Conservation (phyloP, 1,140 invertebrate species). For the Zaprionus lachaisei region DNA sequence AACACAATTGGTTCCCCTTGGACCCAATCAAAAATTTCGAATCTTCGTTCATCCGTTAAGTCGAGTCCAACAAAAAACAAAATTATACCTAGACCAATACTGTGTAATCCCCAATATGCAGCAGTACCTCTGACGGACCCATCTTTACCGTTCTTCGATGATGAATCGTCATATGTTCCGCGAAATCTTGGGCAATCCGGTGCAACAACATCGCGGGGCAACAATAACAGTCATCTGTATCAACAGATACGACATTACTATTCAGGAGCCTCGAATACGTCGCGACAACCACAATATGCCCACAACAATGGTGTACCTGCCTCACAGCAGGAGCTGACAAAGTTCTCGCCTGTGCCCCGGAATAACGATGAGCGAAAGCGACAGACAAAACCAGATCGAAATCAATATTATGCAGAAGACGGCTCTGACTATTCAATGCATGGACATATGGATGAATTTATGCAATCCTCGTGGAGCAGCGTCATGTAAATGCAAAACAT, state of each 20-base stretch:
- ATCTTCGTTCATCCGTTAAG: slow-evolving; percentile 21
- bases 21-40: slow-evolving; percentile 34
- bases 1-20: slow-evolving; percentile 31
- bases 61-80: slow-evolving; percentile 42
- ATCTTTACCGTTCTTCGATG: slow-evolving; percentile 27
- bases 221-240: slow-evolving; percentile 47
- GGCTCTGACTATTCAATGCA: slow-evolving; percentile 32
- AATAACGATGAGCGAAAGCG: slow-evolving; percentile 54
- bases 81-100: slow-evolving; percentile 12
- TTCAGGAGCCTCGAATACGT: background rate
- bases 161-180: slow-evolving; percentile 40
- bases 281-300: slow-evolving; percentile 34
- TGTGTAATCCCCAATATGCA: slow-evolving; percentile 31
- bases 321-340: slow-evolving; percentile 36
- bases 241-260: slow-evolving; percentile 37
- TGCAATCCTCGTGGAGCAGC: slow-evolving; percentile 57
- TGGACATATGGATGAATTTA: slow-evolving; percentile 15
- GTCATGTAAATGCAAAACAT: slow-evolving; percentile 78
- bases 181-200: slow-evolving; percentile 8
- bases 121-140: slow-evolving; percentile 35
- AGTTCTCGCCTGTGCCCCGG: slow-evolving; percentile 12
- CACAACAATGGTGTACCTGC: slow-evolving; percentile 23
- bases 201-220: slow-evolving; percentile 18
- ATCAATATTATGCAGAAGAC: slow-evolving; percentile 48
- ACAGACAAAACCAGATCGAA: slow-evolving; percentile 34